A percentile compares a stretch with the other conserved stretches of the same genome.
phyloP scores from a whole-genome alignment of 2,113 vertebrate species.

The Tachuris rubrigastra region DNA sequence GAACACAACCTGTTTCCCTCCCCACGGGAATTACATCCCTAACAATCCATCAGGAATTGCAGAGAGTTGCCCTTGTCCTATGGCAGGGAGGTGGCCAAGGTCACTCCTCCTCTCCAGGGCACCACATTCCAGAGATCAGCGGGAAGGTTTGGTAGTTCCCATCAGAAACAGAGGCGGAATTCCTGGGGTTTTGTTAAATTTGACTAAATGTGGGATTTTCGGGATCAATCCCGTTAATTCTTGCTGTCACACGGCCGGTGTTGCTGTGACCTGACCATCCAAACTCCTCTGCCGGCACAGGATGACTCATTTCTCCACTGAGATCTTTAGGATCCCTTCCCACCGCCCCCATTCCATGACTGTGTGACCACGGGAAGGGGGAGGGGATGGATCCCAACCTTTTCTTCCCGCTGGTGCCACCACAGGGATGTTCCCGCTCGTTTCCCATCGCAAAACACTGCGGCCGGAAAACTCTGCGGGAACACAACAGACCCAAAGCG shows the following conservation, averaged over 20 bases:
- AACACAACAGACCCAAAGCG: neutral
- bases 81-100: neutral
- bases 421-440: neutral
- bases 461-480: neutral
- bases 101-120: neutral
- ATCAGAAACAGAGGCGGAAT: neutral
- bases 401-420: neutral
- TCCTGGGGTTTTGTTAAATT: neutral
- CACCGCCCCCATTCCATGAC: neutral
- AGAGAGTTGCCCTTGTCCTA: neutral
- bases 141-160: neutral
- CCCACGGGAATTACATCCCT: no score
- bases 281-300: neutral
- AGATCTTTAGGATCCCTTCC: neutral
- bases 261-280: neutral
- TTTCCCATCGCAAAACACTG: neutral
- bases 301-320: neutral
- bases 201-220: neutral
- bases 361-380: neutral
- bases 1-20: no score
- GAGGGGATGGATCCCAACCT: neutral
- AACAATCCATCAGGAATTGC: neutral
- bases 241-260: neutral
- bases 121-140: neutral
- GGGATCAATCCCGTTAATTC: neutral